Base-by-base conservation (phyloP, 92 coral and sea anemone species). In the Nematostella vectensis region DNA sequence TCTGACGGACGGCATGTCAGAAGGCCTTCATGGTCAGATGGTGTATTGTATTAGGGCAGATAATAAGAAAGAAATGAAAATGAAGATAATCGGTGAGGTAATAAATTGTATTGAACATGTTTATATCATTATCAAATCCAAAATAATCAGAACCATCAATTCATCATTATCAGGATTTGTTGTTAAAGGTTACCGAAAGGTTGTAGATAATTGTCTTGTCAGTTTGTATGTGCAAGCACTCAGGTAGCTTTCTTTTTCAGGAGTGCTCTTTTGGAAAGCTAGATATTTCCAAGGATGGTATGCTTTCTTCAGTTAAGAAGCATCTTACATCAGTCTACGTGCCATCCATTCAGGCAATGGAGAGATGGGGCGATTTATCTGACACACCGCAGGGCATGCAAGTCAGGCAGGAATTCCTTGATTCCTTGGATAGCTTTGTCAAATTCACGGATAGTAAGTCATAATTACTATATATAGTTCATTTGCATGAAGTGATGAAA, bases 31-130 rank as follows among this genome's bases (percentile, higher is more conserved):
- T 2, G 95, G 95, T 19, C 71, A 71, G 54, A 44, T 85, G 58
- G 77, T 85, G 27, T 85, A 85, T 51, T 81, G 88, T 50, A 73
- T 54, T 3, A 61, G 85, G 39, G 49, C 47, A 55, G 95, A 85
- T 62, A 74, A 60, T 39, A 85, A 31, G 27, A 85, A 80, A 47
- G 95, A 85, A 31, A n/a, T 85, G 4, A 85, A 85, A 59, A 42
- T 76, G 68, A 85, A 88, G 55, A 80, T 56, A 21, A 85, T 85
- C 10, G 63, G 58, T 66, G 95, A 85, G 80, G 95, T 85, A 47
- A 25, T 15, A 15, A 33, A 33, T 33, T 33, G n/a, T n/a, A n/a
- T 4, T 4, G 48, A 42, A 22, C 18, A 42, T 42, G 48, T 42
- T 0, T 1, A 42, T n/a, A 42, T 42, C 48, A 42, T 42, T 42